A percentile compares a stretch with the other conserved stretches of the same genome.
Evolutionary conservation across 1,140 invertebrate species (phyloP).

Genomic region (Saccostrea cuccullata): DNA sequence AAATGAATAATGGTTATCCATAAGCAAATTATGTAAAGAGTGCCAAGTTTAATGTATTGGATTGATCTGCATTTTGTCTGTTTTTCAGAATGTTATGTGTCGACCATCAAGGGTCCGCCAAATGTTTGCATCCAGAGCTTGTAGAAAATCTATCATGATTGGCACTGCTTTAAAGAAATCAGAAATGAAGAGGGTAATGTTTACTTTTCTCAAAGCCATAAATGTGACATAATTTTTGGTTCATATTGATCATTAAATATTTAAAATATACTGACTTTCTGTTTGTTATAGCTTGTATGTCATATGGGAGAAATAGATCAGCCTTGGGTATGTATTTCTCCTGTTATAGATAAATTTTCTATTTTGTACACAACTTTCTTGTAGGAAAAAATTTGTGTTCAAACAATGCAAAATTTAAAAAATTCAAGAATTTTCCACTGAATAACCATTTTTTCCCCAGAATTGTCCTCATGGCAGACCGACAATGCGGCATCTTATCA

Average conservation of each 20-base stretch:
- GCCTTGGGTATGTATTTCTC: conserved; percentile 87
- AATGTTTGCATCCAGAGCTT: conserved; percentile 97
- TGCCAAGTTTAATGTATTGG: neutral
- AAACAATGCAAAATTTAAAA: neutral
- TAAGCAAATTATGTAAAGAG: neutral
- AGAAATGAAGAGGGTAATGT: conserved; percentile 86
- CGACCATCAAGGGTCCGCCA: conserved; percentile 79
- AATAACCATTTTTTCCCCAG: conserved; percentile 80
- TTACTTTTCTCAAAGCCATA: neutral
- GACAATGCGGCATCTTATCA: conserved; percentile 94
- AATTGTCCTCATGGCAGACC: conserved; percentile 97
- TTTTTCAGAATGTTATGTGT: conserved; percentile 75
- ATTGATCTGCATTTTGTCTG: neutral
- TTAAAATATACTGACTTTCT: neutral
- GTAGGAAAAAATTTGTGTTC: too few relatives aligned
- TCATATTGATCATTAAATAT: neutral
- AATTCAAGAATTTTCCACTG: neutral
- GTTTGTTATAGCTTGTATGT: conserved; percentile 82
- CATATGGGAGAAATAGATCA: conserved; percentile 95
- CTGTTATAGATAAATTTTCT: neutral
- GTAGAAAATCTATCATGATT: conserved; percentile 98
- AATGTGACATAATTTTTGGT: neutral
- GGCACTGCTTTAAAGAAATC: conserved; percentile 87
- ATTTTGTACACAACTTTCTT: neutral
- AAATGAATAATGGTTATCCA: neutral